A percentile compares a stretch with the other conserved stretches of the same genome.
phyloP scores from a whole-genome alignment of 2,888 invertebrate genomes.

The Alentia gelatinosa region DNA sequence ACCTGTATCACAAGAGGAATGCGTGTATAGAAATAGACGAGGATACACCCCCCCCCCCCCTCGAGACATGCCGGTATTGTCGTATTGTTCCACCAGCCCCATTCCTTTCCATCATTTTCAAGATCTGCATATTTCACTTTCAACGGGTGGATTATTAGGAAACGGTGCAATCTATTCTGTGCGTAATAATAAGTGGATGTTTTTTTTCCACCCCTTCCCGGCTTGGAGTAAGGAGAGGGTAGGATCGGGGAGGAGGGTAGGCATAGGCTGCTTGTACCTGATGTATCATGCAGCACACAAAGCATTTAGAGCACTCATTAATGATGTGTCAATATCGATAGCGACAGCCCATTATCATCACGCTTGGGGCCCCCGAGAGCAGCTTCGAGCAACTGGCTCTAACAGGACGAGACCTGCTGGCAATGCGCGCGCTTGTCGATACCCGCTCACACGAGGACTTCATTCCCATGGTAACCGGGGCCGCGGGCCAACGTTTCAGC shows the following conservation, averaged over 20 bases:
- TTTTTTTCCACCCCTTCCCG: too few species aligned
- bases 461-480: neutral
- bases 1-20: too few species aligned
- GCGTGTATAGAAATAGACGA: too few species aligned
- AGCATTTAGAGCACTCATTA: neutral
- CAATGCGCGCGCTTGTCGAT: neutral
- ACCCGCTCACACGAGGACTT: neutral
- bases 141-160: too few species aligned
- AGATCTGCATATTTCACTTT: too few species aligned
- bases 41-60: too few species aligned
- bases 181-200: neutral
- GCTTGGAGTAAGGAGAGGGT: too few species aligned
- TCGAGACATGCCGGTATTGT: too few species aligned
- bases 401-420: neutral
- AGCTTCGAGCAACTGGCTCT: neutral
- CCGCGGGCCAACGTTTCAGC: neutral
- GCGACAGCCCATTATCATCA: neutral
- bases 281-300: neutral
- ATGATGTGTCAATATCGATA: neutral
- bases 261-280: too few species aligned
- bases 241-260: too few species aligned
- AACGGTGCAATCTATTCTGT: neutral
- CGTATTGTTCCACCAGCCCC: too few species aligned
- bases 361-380: neutral
- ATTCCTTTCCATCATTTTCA: too few species aligned